A percentile compares a stretch with the other conserved stretches of the same genome.
Evolutionary conservation across 1,140 invertebrate genomes (phyloP).

Genomic region (Atta texana): DNA sequence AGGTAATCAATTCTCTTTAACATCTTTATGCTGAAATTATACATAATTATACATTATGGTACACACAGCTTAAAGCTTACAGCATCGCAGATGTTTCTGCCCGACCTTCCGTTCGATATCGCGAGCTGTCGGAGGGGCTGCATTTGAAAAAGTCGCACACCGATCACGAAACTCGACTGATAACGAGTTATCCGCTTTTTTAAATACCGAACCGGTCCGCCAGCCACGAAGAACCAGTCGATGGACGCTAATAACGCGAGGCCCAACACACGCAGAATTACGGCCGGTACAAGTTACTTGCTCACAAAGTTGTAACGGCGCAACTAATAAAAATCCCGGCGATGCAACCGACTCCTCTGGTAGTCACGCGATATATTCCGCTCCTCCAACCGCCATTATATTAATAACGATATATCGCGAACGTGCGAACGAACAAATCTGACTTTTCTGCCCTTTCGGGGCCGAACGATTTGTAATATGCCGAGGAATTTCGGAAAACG

Average conservation of each 20-base stretch:
- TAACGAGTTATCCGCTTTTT: conserved; percentile 62
- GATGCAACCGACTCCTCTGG: conserved; percentile 47
- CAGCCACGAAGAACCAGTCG: conserved; percentile 59
- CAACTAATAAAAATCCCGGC: conserved; percentile 41
- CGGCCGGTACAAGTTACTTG: conserved; percentile 54
- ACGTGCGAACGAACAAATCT: conserved; percentile 38
- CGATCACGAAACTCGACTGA: conserved; percentile 64
- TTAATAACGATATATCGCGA: conserved; percentile 53
- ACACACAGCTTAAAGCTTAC: conserved; percentile 11
- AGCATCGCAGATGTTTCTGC: conserved; percentile 22
- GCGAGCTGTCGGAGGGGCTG: conserved; percentile 30
- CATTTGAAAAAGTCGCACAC: conserved; percentile 52
- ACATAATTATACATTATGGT: conserved; percentile 5
- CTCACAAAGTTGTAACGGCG: conserved; percentile 53
- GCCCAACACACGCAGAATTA: conserved; percentile 49
- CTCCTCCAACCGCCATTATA: conserved; percentile 39
- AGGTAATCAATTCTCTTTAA: conserved; percentile 27
- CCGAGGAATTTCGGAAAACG: not conserved
- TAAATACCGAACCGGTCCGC: conserved; percentile 59
- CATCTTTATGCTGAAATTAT: conserved; percentile 36
- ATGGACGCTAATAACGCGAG: conserved; percentile 55
- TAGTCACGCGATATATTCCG: conserved; percentile 55
- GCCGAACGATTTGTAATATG: not conserved
- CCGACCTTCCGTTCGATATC: conserved; percentile 43
- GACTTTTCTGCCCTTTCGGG: conserved; percentile 19